Conservation (phyloP, 2,113 vertebrate species). For the Anarhynchus alexandrinus region DNA sequence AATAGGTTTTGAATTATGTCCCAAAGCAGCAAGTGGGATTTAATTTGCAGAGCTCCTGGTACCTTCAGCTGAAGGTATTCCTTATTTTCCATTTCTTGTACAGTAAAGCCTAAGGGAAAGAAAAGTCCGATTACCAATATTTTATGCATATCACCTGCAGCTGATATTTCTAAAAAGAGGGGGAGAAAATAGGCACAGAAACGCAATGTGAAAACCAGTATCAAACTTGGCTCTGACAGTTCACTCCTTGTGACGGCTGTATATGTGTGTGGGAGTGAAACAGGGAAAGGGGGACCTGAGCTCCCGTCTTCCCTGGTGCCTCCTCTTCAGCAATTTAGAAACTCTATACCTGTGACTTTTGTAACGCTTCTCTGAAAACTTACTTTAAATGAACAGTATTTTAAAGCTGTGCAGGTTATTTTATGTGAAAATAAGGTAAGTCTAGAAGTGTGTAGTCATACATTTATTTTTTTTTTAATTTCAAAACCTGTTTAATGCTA, state of each 20-base stretch:
- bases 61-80: neutral
- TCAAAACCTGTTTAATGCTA: neutral
- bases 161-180: neutral
- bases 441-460: neutral
- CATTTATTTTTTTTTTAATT: neutral
- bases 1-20: neutral
- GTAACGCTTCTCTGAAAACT: neutral
- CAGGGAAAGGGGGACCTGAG: neutral
- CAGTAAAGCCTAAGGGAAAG: neutral
- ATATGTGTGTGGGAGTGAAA: neutral
- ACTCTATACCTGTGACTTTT: neutral
- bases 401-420: neutral
- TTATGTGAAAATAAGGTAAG: neutral
- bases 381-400: neutral
- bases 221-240: neutral
- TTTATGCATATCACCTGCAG: neutral
- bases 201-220: neutral
- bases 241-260: neutral
- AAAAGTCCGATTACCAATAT: neutral
- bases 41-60: neutral
- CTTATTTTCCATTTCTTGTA: neutral
- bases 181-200: neutral
- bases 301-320: neutral
- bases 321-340: neutral
- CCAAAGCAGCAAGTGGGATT: neutral